These are phyloP conservation scores for Rhyzopertha dominica DNA, from an alignment of 1,140 invertebrate species.

Conservation along the genomic window DNA sequence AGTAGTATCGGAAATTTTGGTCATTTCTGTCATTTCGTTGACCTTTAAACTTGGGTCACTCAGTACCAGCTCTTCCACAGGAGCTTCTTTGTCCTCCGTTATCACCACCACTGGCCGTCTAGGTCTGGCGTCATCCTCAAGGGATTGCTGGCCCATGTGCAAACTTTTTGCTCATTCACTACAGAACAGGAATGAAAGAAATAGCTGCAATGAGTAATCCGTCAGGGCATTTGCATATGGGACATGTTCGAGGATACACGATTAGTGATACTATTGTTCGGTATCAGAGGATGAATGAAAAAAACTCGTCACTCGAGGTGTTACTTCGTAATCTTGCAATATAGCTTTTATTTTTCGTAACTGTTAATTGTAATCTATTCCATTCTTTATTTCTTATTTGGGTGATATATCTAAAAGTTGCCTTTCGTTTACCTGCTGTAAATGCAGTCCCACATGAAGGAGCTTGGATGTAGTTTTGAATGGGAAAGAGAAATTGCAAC, in stretches of 20 bases:
- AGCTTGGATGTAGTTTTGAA: constrained; percentile 83
- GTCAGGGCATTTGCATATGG: constrained; percentile 93
- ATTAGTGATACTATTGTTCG: constrained; percentile 86
- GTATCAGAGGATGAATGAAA: constrained; percentile 74
- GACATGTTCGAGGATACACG: constrained; percentile 93
- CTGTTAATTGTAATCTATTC: constrained; percentile 4
- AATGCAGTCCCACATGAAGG: constrained; percentile 92
- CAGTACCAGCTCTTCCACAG: too few species aligned
- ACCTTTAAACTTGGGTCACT: too few species aligned
- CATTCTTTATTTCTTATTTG: constrained; percentile 33
- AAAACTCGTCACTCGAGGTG: constrained; percentile 42
- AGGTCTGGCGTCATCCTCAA: too few species aligned
- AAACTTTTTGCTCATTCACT: too few species aligned
- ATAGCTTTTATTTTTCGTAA: not conserved
- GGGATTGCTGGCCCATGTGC: too few species aligned
- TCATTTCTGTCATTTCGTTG: too few species aligned
- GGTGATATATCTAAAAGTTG: constrained; percentile 96
- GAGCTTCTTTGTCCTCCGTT: too few species aligned
- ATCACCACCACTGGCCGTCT: too few species aligned
- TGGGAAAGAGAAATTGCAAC: constrained; percentile 83
- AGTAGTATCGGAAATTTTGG: too few species aligned
- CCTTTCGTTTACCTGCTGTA: constrained; percentile 96
- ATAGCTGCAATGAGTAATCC: too few species aligned
- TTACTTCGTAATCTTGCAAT: constrained; percentile 3
- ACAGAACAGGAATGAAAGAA: too few species aligned